Percentiles rank a stretch among this genome's conserved stretches.
phyloP scores from a whole-genome alignment of 2,113 vertebrate genomes.

The Eurystomus gularis region DNA sequence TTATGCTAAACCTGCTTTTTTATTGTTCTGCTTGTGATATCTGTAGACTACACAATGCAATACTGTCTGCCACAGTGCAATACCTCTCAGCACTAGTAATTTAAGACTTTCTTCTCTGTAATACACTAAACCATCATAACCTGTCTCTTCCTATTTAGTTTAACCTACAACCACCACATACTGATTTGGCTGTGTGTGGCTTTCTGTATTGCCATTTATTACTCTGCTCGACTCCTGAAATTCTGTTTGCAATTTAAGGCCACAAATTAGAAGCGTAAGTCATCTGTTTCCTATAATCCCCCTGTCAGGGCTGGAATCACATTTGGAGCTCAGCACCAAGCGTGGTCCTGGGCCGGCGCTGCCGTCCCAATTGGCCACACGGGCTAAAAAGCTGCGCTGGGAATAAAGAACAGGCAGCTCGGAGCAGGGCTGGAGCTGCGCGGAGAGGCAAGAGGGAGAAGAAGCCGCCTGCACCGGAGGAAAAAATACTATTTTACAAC shows the following conservation, averaged over 20 bases:
- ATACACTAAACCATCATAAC: constrained; percentile 91
- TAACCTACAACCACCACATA: constrained; percentile 89
- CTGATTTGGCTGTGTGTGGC: constrained; percentile 87
- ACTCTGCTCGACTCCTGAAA: constrained; percentile 93
- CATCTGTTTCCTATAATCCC: constrained; percentile 99
- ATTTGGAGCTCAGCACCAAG: constrained; percentile 85
- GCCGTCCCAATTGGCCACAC: constrained; percentile 77
- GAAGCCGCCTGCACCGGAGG: background rate
- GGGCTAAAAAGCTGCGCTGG: constrained; percentile 58
- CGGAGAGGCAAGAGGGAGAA: background rate
- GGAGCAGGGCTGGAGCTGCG: constrained; percentile 33
- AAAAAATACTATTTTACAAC: background rate
- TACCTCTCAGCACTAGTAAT: constrained; percentile 86
- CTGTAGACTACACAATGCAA: constrained; percentile 80
- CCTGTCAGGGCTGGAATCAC: constrained; percentile 90
- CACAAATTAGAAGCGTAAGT: constrained; percentile 99
- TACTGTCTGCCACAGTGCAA: constrained; percentile 78
- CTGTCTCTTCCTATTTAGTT: constrained; percentile 89
- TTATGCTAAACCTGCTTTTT: constrained; percentile 79
- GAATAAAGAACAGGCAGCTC: constrained; percentile 70
- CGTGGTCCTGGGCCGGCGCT: constrained; percentile 71
- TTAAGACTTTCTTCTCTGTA: constrained; percentile 87
- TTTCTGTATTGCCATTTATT: constrained; percentile 90
- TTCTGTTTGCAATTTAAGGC: constrained; percentile 99
- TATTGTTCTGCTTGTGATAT: constrained; percentile 82